Base-by-base conservation (phyloP, 2,113 vertebrate species). In the Bambusicola thoracicus region DNA sequence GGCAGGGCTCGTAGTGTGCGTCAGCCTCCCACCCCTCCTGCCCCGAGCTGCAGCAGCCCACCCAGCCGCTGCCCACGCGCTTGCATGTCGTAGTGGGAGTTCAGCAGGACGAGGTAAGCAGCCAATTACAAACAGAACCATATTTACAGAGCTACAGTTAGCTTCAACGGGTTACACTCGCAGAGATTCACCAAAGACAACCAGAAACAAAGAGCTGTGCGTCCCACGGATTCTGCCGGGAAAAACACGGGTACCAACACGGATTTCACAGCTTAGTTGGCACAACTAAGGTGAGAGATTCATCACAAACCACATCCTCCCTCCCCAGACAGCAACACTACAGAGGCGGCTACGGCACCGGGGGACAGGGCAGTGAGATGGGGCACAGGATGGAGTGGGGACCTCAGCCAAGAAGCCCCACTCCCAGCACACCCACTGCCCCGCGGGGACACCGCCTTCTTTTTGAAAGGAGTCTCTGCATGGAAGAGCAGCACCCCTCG, bases 231-330 rank as follows among this genome's bases (percentile, higher is more conserved):
- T 21, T 24, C 93, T 44, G 65, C 88, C 2, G 5, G 84, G 77
- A 63, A 27, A 89, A 56, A 34, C 77, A 67, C 1, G 10, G 89
- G 92, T 49, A 95, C 94, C 95, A 62, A 68, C 48, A 38, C 0
- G 22, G 89, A 38, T n/a, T 94, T 96, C 96, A 96, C 95, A 96
- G 96, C 95, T 93, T 92, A 10, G 48, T 0, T 93, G 94, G 89
- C 92, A 92, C 74, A 53, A 1, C n/a, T 25, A 44, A 76, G 81
- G 86, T 0, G 1, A 87, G 87, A 86, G 95, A 75, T 44, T 70
- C 67, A 5, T 8, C 1, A 0, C 77, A 20, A 69, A 43, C 22
- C 2, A 5, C 77, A 78, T 79, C 72, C 85, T 94, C 94, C 90
- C 83, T 76, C 74, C 81, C 77, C 78, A 27, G 40, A 46, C 62